Conservation (phyloP, 2,888 invertebrate species). For the Cecidostiba fungosa region DNA sequence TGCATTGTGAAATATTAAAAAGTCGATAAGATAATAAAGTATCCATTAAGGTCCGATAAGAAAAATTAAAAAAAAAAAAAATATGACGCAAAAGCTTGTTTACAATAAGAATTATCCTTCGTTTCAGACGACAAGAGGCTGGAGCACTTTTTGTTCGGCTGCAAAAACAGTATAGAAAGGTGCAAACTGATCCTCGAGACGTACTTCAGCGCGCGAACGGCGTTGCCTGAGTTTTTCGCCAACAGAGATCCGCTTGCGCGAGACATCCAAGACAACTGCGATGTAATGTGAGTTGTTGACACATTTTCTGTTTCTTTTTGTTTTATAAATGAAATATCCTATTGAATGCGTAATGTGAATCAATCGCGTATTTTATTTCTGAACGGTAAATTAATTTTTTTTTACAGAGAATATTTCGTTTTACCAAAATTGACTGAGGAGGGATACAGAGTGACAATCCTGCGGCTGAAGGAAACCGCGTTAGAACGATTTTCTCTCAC, state of each 20-base stretch:
- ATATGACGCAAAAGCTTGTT: background rate
- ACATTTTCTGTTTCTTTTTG: background rate
- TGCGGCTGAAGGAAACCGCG: slow-evolving; percentile 72
- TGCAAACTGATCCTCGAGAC: slow-evolving; percentile 78
- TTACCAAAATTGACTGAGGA: slow-evolving; percentile 77
- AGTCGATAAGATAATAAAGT: background rate
- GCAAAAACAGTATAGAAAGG: slow-evolving; percentile 78
- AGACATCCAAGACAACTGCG: slow-evolving; percentile 75
- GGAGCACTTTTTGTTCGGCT: slow-evolving; percentile 78
- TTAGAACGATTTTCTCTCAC: slow-evolving; percentile 76
- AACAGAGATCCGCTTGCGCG: slow-evolving; percentile 75
- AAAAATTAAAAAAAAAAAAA: background rate
- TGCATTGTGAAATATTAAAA: background rate
- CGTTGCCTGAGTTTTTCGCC: slow-evolving; percentile 77
- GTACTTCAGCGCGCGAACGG: slow-evolving; percentile 77
- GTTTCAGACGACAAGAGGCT: slow-evolving; percentile 75
- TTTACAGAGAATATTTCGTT: slow-evolving; percentile 74
- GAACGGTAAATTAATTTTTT: background rate
- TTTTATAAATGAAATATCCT: background rate
- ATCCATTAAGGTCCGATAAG: background rate
- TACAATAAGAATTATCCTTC: background rate
- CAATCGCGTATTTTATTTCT: background rate
- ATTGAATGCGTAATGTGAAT: too few relatives aligned
- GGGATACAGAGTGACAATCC: slow-evolving; percentile 76
- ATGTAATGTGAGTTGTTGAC: slow-evolving; percentile 71